Evolutionary conservation across 2,113 vertebrate species (phyloP).

Genomic region (Saguinus imperator): DNA sequence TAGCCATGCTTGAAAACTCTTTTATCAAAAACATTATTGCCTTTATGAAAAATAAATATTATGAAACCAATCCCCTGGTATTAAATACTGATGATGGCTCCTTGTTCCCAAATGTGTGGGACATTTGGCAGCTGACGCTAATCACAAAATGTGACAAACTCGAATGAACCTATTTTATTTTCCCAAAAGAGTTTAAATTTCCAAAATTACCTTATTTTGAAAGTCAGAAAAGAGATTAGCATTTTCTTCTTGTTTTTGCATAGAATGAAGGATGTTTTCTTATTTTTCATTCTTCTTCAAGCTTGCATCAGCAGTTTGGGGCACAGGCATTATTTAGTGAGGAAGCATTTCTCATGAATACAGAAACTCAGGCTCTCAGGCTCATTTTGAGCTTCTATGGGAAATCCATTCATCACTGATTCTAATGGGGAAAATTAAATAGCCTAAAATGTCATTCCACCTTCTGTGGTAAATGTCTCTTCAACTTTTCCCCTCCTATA

Average conservation of each 20-base stretch:
- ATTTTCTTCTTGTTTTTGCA: not conserved
- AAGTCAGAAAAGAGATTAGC: not conserved
- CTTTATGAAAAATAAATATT: not conserved
- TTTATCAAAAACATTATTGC: not conserved
- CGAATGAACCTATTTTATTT: rapidly evolving
- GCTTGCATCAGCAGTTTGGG: not conserved
- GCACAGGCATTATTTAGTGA: not conserved
- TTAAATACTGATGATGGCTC: not conserved
- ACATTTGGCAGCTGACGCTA: not conserved
- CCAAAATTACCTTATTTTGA: not conserved
- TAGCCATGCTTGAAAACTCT: rapidly evolving
- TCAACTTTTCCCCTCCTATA: not conserved
- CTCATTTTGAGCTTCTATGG: not conserved
- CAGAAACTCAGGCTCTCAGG: not conserved
- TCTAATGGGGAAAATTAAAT: rapidly evolving
- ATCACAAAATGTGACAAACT: not conserved
- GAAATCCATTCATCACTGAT: not conserved
- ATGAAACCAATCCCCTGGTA: not conserved
- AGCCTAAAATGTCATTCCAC: not conserved
- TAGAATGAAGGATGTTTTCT: not conserved
- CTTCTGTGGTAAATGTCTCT: not conserved
- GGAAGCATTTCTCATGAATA: not conserved
- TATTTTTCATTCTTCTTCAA: not conserved
- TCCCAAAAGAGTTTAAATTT: not conserved
- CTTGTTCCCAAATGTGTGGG: rapidly evolving